Evolutionary conservation across 2,888 invertebrate genomes (phyloP), one percentile per base, ranked within the genome.

Genomic region (Diplazon laetatorius): DNA sequence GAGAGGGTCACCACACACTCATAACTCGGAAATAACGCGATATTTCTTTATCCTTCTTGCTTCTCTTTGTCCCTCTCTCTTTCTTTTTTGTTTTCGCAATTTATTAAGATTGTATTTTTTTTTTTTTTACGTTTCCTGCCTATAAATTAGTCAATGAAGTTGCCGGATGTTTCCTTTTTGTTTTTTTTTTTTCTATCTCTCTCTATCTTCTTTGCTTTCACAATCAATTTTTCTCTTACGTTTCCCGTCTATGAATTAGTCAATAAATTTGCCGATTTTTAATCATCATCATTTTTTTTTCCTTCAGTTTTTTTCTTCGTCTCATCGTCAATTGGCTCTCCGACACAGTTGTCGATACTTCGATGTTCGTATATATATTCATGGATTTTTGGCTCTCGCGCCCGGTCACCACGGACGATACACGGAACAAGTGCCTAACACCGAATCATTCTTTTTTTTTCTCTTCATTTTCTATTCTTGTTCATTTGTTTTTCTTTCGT

Each of bases 201-300:
- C 39, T 16, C 14, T 63, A 30, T 46, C 16, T 25, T 68, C 44
- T 65, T 8, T 55, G 37, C 16, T 35, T 60, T 57, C 35, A 62
- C 66, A n/a, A n/a, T n/a, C n/a, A n/a, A n/a, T n/a, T n/a, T n/a
- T n/a, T n/a, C n/a, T n/a, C n/a, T n/a, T n/a, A n/a, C n/a, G n/a
- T n/a, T n/a, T n/a, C n/a, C n/a, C n/a, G n/a, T n/a, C n/a, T 78
- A 78, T 72, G 75, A 78, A 78, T 78, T 78, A 78, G 71, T 71
- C 75, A 78, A 78, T 78, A 75, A 37, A 22, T 75, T 72, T 55
- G 75, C 75, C 68, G 48, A 48, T 12, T 50, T 30, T 71, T n/a
- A n/a, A n/a, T n/a, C n/a, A n/a, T n/a, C n/a, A n/a, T n/a, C n/a
- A n/a, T n/a, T n/a, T n/a, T n/a, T n/a, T n/a, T n/a, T n/a, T n/a